A percentile compares a stretch with the other conserved stretches of the same genome.
Evolutionary conservation across 1,140 invertebrate genomes (phyloP).

Genomic region (Phthorimaea operculella): DNA sequence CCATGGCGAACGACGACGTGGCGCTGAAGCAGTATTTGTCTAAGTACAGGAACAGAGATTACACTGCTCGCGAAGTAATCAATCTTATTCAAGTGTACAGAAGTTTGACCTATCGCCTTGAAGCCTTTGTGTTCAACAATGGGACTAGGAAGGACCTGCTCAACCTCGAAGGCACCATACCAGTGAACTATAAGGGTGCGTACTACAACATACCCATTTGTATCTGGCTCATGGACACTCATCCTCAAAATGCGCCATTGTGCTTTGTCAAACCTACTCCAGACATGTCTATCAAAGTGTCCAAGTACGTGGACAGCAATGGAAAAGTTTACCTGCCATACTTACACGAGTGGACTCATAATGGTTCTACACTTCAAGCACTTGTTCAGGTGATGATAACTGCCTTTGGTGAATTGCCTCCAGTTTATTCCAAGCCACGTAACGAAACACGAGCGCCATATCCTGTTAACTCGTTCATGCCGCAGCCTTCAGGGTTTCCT

Average conservation of each 20-base stretch:
- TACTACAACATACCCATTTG: slow-evolving; percentile 97
- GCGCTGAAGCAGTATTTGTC: slow-evolving; percentile 68
- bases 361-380: slow-evolving; percentile 83
- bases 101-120: slow-evolving; percentile 71
- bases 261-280: slow-evolving; percentile 96
- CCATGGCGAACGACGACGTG: slow-evolving; percentile 61
- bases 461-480: slow-evolving; percentile 73
- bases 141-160: slow-evolving; percentile 85
- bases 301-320: slow-evolving; percentile 93
- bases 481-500: slow-evolving; percentile 66
- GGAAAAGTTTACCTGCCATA: slow-evolving; percentile 98
- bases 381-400: slow-evolving; percentile 93
- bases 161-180: slow-evolving; percentile 91
- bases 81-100: slow-evolving; percentile 77
- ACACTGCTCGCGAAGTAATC: slow-evolving; percentile 78
- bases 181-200: slow-evolving; percentile 89
- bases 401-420: slow-evolving; percentile 95
- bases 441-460: slow-evolving; percentile 70
- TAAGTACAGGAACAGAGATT: slow-evolving; percentile 81
- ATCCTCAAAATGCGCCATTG: slow-evolving; percentile 97
- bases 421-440: slow-evolving; percentile 85
- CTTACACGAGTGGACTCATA: slow-evolving; percentile 93
- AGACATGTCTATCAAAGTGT: slow-evolving; percentile 96
- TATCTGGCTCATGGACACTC: slow-evolving; percentile 96
- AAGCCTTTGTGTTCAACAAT: slow-evolving; percentile 88